Conservation (phyloP, 2,113 vertebrate species). For the Gasterosteus aculeatus region DNA sequence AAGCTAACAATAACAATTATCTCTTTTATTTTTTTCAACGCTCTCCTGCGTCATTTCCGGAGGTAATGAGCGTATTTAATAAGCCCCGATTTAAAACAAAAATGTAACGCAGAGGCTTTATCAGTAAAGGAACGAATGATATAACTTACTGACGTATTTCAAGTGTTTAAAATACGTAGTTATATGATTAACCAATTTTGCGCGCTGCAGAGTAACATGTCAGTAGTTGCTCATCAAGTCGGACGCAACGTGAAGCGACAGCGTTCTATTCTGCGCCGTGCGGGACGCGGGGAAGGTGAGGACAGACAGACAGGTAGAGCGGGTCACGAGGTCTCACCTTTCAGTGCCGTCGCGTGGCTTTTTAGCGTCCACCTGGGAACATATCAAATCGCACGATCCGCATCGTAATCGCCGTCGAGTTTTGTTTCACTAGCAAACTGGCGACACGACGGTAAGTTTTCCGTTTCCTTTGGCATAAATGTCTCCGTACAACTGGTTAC, state of each 20-base stretch:
- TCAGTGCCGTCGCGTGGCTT: slow-evolving; percentile 19
- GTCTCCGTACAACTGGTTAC: not conserved
- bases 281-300: not conserved
- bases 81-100: not conserved
- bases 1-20: slow-evolving; percentile 85
- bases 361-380: not conserved
- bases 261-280: too few relatives aligned
- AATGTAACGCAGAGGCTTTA: not conserved
- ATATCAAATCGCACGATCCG: not conserved
- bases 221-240: too few relatives aligned
- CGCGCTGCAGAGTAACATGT: not conserved
- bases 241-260: not conserved
- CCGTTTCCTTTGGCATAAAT: not conserved
- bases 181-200: not conserved
- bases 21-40: slow-evolving; percentile 42
- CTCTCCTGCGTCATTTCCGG: slow-evolving; percentile 72
- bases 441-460: slow-evolving; percentile 35
- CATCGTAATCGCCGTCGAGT: not conserved
- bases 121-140: not conserved
- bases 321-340: slow-evolving; percentile 64
- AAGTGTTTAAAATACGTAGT: not conserved
- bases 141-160: not conserved
- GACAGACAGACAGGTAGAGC: slow-evolving; percentile 59
- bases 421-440: not conserved
- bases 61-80: not conserved